Evolutionary conservation across 2,888 invertebrate genomes (phyloP).

Genomic region (Aphrophora alni): DNA sequence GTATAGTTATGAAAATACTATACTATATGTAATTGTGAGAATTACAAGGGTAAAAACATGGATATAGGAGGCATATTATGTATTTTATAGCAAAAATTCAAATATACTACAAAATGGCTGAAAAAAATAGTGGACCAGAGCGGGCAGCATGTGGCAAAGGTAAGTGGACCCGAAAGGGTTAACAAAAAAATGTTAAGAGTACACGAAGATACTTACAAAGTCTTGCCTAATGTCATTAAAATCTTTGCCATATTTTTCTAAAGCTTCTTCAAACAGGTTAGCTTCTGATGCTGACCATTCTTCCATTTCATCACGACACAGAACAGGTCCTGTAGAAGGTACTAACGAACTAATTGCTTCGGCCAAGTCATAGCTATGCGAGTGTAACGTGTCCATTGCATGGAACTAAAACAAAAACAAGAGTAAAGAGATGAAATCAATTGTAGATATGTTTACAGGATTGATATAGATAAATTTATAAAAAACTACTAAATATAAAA

Average conservation of each 20-base stretch:
- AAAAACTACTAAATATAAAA: not conserved
- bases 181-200: too few species aligned
- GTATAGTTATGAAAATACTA: too few species aligned
- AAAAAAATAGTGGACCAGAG: too few species aligned
- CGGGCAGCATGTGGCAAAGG: too few species aligned
- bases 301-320: constrained; percentile 99
- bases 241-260: constrained; percentile 98
- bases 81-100: too few species aligned
- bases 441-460: constrained; percentile 15
- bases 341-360: constrained; percentile 91
- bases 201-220: constrained; percentile 92
- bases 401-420: constrained; percentile 73
- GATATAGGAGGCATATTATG: too few species aligned
- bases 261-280: constrained; percentile 97
- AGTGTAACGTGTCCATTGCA: constrained; percentile 97
- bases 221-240: constrained; percentile 98
- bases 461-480: not conserved
- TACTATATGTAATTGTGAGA: too few species aligned
- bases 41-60: too few species aligned
- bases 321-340: constrained; percentile 92
- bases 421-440: constrained; percentile 14
- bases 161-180: too few species aligned
- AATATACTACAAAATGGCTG: too few species aligned
- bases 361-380: constrained; percentile 90
- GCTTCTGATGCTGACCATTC: constrained; percentile 99